A percentile compares a stretch with the other conserved stretches of the same genome.
Conservation (phyloP, 2,888 invertebrate species). For the Eremobia ochroleuca region DNA sequence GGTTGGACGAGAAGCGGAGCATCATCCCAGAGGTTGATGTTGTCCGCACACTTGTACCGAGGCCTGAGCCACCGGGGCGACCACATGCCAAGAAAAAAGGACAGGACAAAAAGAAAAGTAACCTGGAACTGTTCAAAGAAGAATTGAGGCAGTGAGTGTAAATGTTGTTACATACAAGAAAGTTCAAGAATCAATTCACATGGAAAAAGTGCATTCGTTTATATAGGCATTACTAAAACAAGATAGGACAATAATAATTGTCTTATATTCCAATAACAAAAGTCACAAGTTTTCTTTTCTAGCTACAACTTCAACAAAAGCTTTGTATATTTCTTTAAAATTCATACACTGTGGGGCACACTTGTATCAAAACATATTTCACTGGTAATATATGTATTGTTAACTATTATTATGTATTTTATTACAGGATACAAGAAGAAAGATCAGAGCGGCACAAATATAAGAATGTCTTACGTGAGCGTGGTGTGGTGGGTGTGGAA, state of each 20-base stretch:
- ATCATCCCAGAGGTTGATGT: slow-evolving; percentile 78
- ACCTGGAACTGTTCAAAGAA: slow-evolving; percentile 99
- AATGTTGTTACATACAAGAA: not conserved
- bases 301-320: not conserved
- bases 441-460: slow-evolving; percentile 98
- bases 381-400: not conserved
- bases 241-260: not conserved
- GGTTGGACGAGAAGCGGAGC: slow-evolving; percentile 91
- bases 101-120: slow-evolving; percentile 97
- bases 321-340: not conserved
- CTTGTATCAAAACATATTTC: not conserved
- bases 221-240: not conserved
- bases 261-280: not conserved
- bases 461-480: slow-evolving; percentile 93
- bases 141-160: slow-evolving; percentile 96
- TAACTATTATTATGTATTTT: not conserved
- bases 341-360: not conserved
- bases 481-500: slow-evolving; percentile 80
- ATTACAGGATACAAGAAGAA: slow-evolving; percentile 98
- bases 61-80: slow-evolving; percentile 76
- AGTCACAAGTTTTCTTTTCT: not conserved
- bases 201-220: not conserved
- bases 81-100: slow-evolving; percentile 79
- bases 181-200: not conserved
- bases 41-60: slow-evolving; percentile 91